phyloP scores from a whole-genome alignment of 2,113 vertebrate genomes.

The Thymallus thymallus region DNA sequence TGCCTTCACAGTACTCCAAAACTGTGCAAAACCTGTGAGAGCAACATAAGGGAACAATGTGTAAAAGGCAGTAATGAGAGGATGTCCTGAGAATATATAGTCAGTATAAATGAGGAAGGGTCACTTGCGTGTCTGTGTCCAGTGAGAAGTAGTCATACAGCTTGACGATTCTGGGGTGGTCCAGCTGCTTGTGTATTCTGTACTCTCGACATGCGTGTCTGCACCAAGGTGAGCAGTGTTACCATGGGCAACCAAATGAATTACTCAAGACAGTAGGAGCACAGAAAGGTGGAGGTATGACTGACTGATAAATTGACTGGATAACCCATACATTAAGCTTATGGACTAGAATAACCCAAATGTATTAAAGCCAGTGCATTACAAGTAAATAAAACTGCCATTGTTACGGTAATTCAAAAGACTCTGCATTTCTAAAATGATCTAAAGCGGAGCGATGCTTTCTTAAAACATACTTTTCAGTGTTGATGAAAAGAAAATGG shows the following conservation, averaged over 20 bases:
- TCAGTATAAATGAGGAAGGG: neutral
- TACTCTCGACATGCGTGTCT: conserved; percentile 99
- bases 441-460: no score
- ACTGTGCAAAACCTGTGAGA: conserved; percentile 94
- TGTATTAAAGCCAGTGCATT: neutral
- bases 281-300: conserved; percentile 28
- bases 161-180: conserved; percentile 98
- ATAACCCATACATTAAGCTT: conserved; percentile 26
- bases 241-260: conserved; percentile 36
- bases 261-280: conserved; percentile 5
- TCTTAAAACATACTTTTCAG: neutral
- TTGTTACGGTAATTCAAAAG: no score
- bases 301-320: conserved; percentile 15
- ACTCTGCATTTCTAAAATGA: no score
- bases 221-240: conserved; percentile 39
- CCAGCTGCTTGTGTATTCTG: conserved; percentile 99
- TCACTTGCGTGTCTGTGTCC: conserved; percentile 98
- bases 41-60: conserved; percentile 3
- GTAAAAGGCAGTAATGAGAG: neutral
- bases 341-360: conserved; percentile 43
- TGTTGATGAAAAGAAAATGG: neutral
- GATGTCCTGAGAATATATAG: neutral
- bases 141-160: conserved; percentile 99
- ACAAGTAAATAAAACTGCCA: neutral
- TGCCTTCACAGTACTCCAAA: conserved; percentile 99